Evolutionary conservation across 2,797 vertebrate genomes (phyloP).

Genomic region (Trachops cirrhosus): DNA sequence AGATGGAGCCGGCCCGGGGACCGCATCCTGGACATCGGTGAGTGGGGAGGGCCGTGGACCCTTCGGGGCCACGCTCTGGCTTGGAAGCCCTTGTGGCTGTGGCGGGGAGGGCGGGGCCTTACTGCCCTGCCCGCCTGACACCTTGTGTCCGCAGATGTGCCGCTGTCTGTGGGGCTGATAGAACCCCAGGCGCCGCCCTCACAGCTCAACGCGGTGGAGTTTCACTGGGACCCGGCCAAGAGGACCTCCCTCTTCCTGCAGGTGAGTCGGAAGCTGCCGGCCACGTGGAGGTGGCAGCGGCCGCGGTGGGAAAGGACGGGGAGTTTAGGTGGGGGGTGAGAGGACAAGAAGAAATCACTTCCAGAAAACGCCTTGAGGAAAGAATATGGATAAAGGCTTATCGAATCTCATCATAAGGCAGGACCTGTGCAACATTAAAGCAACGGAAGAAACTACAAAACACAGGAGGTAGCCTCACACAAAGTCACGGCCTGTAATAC

Average conservation of each 20-base stretch:
- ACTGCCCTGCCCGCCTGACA: neutral
- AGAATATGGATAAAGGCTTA: neutral
- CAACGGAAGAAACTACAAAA: neutral
- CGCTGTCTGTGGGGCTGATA: conserved; percentile 69
- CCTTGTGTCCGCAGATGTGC: conserved; percentile 64
- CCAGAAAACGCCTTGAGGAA: neutral
- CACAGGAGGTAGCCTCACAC: neutral
- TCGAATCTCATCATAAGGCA: neutral
- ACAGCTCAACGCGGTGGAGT: conserved; percentile 70
- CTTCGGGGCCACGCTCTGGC: neutral
- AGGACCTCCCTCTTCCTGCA: conserved; percentile 75
- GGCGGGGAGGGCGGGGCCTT: neutral
- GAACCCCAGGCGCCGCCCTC: conserved; percentile 65
- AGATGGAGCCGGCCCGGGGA: conserved; percentile 90
- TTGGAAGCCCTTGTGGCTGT: neutral
- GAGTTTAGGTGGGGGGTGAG: neutral
- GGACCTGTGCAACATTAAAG: neutral
- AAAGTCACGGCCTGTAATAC: neutral
- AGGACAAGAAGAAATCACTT: neutral
- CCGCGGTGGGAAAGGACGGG: neutral
- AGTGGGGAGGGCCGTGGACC: neutral
- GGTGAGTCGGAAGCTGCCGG: conserved; percentile 24
- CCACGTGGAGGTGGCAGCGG: neutral
- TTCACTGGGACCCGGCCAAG: conserved; percentile 71
- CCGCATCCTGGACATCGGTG: conserved; percentile 90